phyloP scores from a whole-genome alignment of 2,888 invertebrate genomes.

The Hemistola chrysoprasaria region DNA sequence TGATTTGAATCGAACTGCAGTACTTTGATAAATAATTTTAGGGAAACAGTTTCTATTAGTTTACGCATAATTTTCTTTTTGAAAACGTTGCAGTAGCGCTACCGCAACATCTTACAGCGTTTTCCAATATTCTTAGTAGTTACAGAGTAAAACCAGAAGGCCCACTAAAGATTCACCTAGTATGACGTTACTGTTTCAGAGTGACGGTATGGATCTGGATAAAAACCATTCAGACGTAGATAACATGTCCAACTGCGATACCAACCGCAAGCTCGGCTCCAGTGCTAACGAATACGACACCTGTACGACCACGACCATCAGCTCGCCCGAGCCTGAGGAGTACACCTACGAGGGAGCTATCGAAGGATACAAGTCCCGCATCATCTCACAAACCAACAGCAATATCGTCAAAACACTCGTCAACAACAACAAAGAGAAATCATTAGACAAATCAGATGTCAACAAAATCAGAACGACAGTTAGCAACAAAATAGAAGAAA shows the following conservation, averaged over 20 bases:
- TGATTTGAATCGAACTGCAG: no score
- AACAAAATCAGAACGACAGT: conserved; percentile 75
- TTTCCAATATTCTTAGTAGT: no score
- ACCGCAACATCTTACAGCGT: no score
- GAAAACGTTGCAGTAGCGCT: no score
- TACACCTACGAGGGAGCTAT: conserved; percentile 95
- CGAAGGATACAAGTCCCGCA: conserved; percentile 91
- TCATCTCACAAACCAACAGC: conserved; percentile 83
- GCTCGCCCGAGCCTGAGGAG: conserved; percentile 88
- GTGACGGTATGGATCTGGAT: conserved; percentile 83
- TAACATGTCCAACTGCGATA: conserved; percentile 71
- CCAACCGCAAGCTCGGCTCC: conserved; percentile 72
- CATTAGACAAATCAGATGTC: conserved; percentile 64
- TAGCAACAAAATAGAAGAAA: conserved; percentile 84
- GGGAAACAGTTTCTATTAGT: no score
- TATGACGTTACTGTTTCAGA: conserved; percentile 69
- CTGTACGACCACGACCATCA: conserved; percentile 85
- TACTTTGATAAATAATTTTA: no score
- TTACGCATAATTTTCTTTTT: no score
- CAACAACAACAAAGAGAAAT: conserved; percentile 72
- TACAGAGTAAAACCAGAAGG: no score
- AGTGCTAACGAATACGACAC: conserved; percentile 85
- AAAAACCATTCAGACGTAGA: conserved; percentile 79
- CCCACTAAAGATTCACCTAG: no score
- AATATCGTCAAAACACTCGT: conserved; percentile 70